Evolutionary conservation across 2,797 vertebrate genomes (phyloP), one percentile per base, ranked within the genome.

Genomic region (Alexandromys oeconomus): DNA sequence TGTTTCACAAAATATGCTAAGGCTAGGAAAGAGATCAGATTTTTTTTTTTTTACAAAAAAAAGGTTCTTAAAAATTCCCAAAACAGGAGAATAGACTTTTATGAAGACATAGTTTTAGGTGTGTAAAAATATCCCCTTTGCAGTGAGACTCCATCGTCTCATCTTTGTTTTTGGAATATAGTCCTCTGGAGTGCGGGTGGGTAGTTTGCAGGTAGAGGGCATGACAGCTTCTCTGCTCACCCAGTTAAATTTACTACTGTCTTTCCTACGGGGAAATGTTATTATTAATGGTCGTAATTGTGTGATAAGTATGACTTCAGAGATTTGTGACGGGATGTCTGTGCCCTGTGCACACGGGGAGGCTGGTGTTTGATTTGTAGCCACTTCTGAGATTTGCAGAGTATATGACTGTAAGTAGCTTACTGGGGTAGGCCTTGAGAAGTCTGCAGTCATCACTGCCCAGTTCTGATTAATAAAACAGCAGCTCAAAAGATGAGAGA

Each of bases 271-370:
- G 69, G 86, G 94, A 89, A 93, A 94, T 95, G 80, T 88, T 77
- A 63, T 40, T 84, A 27, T 77, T 93, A 92, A 86, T 94, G 81
- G 65, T 74, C 80, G 40, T 85, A 92, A 73, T 82, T 78, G 19
- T 81, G 29, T 86, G 91, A 87, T 93, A 96, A 87, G 86, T 74
- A 25, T 74, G 79, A 91, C 90, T 73, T 34, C 23, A 17, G 61
- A 95, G 91, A 96, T 92, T 97, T 95, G 95, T 94, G 94, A 71
- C 37, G 76, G 15, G 74, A 74, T 78, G 82, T 63, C 54, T 91
- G 48, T 43, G 85, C 43, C 76, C 67, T 27, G 34, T 69, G 76
- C 40, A 65, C 48, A 61, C 15, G 54, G 57, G 27, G 13, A 88
- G 73, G 71, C 43, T 9, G 1, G 29, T 71, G 17, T 93, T 95